Evolutionary conservation across 2,888 invertebrate genomes (phyloP), one percentile per base, ranked within the genome.

Genomic region (Abrostola triplasia): DNA sequence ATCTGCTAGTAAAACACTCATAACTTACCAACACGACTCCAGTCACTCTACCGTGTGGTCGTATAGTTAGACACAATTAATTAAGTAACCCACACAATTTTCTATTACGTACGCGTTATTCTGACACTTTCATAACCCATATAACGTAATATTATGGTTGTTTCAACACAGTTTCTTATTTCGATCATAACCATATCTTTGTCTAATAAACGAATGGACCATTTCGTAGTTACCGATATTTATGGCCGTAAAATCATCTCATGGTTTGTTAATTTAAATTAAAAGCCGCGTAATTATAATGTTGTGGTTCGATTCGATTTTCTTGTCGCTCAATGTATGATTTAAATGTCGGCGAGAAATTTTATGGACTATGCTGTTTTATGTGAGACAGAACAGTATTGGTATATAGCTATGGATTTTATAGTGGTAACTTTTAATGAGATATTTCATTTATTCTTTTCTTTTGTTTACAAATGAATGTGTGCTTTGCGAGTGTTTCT

Each of bases 201-300:
- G 67, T 61, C 66, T 75, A 73, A 69, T 76, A 76, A 74, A 74
- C 67, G 76, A 77, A 77, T 71, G 64, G 54, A 59, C 74, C 57
- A 73, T 80, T 82, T 81, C 73, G 82, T 86, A 82, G 82, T 86
- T 84, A 83, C 79, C 77, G 67, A 82, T 86, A 85, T 88, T 88
- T 86, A 89, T 87, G 81, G 76, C 82, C 87, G 86, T 89, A 84
- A 88, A 89, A 87, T 89, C 84, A 83, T 87, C 88, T 84, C 84
- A 87, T 82, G 85, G 88, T 87, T 87, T 82, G 88, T 90, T 91
- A 88, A 90, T 90, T 86, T 86, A 85, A 88, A 90, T 90, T 88
- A 88, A 90, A 88, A 83, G 85, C 86, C 87, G 84, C 84, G 85
- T 91, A 90, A 92, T 91, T 90, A 90, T 85, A 83, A 85, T 84